Evolutionary conservation across 2,888 invertebrate species (phyloP).

Genomic region (Operophtera brumata): DNA sequence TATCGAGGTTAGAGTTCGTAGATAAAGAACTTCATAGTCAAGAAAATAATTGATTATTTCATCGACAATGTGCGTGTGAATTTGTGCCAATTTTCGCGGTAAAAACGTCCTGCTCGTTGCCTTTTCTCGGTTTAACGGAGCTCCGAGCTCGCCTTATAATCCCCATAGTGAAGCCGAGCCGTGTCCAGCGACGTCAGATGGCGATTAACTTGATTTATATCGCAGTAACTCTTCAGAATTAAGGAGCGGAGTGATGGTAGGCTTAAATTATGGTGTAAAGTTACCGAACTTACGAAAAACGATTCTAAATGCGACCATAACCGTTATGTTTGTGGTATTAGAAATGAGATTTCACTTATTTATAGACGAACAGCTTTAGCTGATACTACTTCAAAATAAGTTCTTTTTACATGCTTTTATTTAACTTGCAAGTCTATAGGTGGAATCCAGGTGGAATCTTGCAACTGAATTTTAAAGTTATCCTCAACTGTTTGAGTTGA

Average conservation of each 20-base stretch:
- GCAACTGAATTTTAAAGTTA: no score
- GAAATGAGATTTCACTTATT: constrained; percentile 8
- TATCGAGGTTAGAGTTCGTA: neutral
- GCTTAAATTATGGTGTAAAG: constrained; percentile 35
- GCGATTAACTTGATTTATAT: constrained; percentile 51
- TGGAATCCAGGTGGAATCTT: no score
- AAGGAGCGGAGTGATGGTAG: constrained; percentile 31
- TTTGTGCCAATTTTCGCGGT: constrained; percentile 11
- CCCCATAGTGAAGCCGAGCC: constrained; percentile 28
- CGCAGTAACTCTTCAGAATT: constrained; percentile 40
- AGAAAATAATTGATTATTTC: constrained; percentile 4
- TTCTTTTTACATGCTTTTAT: no score
- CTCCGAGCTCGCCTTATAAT: constrained; percentile 19
- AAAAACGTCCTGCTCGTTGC: constrained; percentile 10
- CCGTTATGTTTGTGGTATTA: constrained; percentile 9
- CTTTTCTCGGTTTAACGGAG: constrained; percentile 13
- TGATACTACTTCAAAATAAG: no score
- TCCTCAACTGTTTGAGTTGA: no score
- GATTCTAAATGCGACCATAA: constrained; percentile 5
- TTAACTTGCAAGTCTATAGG: no score
- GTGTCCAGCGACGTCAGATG: constrained; percentile 40
- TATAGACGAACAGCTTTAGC: no score
- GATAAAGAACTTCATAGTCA: neutral
- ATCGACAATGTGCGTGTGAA: constrained; percentile 5
- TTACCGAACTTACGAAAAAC: constrained; percentile 21